These are phyloP conservation scores for Sinotaia quadrata DNA, from an alignment of 2,888 invertebrate species.

Conservation along the genomic window DNA sequence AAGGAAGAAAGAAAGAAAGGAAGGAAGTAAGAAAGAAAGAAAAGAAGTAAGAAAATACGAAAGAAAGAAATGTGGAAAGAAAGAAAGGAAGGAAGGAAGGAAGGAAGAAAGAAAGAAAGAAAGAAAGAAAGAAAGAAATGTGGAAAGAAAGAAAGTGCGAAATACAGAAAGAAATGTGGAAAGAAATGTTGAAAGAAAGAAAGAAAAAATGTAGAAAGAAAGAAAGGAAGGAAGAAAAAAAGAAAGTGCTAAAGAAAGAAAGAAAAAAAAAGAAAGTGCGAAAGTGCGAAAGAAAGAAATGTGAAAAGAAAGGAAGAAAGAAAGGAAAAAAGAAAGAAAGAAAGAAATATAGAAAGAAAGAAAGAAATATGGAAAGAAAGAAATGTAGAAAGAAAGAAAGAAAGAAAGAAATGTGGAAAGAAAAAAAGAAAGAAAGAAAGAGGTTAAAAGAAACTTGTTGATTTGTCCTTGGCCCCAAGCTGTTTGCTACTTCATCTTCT, in stretches of 20 bases:
- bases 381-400: too few relatives aligned
- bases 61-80: too few relatives aligned
- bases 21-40: not conserved
- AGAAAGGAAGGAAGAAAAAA: too few relatives aligned
- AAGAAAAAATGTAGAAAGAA: too few relatives aligned
- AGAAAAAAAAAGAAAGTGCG: slow-evolving; percentile 17
- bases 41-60: not conserved
- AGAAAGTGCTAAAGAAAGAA: not conserved
- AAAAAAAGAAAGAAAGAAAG: slow-evolving; percentile 3
- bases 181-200: too few relatives aligned
- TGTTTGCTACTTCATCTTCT: not conserved
- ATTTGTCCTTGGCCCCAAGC: not conserved
- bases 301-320: not conserved
- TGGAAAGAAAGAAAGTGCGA: too few relatives aligned
- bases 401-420: too few relatives aligned
- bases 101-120: too few relatives aligned
- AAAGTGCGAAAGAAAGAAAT: slow-evolving; percentile 3
- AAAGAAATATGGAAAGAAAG: too few relatives aligned
- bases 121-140: too few relatives aligned
- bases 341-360: too few relatives aligned
- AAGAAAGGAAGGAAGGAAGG: not conserved
- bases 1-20: not conserved
- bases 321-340: slow-evolving; percentile 4
- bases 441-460: not conserved
- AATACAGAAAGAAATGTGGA: too few relatives aligned